Evolutionary conservation across 2,797 vertebrate species (phyloP).

Genomic region (Amblyraja radiata): DNA sequence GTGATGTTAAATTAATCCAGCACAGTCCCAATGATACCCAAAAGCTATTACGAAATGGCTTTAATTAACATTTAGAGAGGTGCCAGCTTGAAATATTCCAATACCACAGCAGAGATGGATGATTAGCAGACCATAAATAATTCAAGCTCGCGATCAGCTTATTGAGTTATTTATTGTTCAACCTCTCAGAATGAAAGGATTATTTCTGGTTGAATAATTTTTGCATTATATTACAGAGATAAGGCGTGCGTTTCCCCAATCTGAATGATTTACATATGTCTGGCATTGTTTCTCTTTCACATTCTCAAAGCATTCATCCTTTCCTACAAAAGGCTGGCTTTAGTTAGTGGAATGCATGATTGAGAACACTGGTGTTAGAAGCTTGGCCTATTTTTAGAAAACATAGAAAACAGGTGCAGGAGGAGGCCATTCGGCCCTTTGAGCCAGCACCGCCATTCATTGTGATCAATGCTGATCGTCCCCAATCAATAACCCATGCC

Average conservation of each 20-base stretch:
- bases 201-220: conserved; percentile 15
- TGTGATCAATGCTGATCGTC: too few relatives aligned
- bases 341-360: neutral
- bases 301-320: neutral
- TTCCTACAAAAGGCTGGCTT: neutral
- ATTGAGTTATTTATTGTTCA: conserved; percentile 34
- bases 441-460: too few relatives aligned
- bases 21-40: conserved; percentile 5
- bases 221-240: neutral
- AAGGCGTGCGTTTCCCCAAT: neutral
- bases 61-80: conserved; percentile 36
- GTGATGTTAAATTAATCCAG: conserved; percentile 33
- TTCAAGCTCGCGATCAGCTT: conserved; percentile 28
- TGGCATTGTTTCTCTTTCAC: neutral
- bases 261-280: conserved; percentile 10
- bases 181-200: conserved; percentile 12
- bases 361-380: neutral
- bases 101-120: conserved; percentile 15
- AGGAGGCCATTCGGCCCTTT: too few relatives aligned
- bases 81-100: conserved; percentile 21
- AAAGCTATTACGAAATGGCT: conserved; percentile 32
- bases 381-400: neutral
- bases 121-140: conserved; percentile 36
- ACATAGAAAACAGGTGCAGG: too few relatives aligned
- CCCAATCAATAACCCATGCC: too few relatives aligned